phyloP scores from a whole-genome alignment of 2,888 invertebrate species.

The Megamerina dolium region DNA sequence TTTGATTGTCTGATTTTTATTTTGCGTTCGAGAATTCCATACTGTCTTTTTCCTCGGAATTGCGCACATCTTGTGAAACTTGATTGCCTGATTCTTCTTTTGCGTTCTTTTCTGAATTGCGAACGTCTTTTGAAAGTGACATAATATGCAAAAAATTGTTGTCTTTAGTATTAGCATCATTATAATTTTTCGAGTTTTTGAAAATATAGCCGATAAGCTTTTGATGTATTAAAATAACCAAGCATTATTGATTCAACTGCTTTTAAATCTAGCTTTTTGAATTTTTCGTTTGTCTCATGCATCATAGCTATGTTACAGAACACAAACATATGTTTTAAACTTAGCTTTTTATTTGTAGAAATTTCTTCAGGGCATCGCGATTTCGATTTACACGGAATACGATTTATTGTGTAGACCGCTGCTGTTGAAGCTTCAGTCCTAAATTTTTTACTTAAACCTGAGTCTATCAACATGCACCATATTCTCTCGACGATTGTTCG shows the following conservation, averaged over 20 bases:
- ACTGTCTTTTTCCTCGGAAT: too few species aligned
- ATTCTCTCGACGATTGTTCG: conserved; percentile 10
- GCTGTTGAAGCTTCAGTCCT: conserved; percentile 19
- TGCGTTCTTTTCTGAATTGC: too few species aligned
- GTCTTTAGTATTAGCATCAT: too few species aligned
- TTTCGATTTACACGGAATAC: conserved; percentile 10
- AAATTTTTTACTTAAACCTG: conserved; percentile 8
- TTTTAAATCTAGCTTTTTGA: conserved; percentile 18
- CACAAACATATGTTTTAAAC: conserved; percentile 10
- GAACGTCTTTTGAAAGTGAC: too few species aligned
- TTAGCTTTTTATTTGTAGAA: conserved; percentile 14
- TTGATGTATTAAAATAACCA: conserved; percentile 2
- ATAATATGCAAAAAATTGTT: conserved; percentile 2
- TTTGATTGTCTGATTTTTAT: too few species aligned
- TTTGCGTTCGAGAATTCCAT: too few species aligned
- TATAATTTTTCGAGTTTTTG: conserved; percentile 7
- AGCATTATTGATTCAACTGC: conserved; percentile 16
- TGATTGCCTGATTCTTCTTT: too few species aligned
- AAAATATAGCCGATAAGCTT: conserved; percentile 1
- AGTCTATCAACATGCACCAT: too few species aligned
- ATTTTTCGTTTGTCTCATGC: conserved; percentile 15
- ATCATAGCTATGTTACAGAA: conserved; percentile 8
- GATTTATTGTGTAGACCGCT: conserved; percentile 14
- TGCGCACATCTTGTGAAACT: too few species aligned
- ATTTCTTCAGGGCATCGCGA: conserved; percentile 11